These are phyloP conservation scores for Macrostomum lignano DNA, from an alignment of 1,140 invertebrate species.

Conservation along the genomic window DNA sequence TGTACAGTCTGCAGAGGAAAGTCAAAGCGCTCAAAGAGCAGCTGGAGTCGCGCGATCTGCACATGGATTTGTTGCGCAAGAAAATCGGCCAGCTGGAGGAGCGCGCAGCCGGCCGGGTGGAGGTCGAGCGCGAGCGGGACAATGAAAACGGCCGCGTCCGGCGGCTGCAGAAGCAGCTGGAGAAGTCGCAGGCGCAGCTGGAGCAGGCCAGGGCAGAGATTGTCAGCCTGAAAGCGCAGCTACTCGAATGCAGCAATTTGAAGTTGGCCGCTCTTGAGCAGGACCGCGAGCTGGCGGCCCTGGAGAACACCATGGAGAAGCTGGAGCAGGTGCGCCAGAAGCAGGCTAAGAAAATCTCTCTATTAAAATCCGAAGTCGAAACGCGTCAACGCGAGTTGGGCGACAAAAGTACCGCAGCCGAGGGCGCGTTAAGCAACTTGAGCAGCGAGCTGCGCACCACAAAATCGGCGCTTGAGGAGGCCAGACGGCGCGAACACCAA, in stretches of 20 bases:
- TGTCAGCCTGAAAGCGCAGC: conserved; percentile 19
- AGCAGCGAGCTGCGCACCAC: conserved; percentile 22
- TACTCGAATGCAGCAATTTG: conserved; percentile 18
- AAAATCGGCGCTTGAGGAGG: conserved; percentile 15
- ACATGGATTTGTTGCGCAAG: conserved; percentile 53
- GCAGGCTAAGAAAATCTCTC: conserved; percentile 19
- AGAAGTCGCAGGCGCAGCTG: too few relatives aligned
- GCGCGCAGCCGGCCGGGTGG: conserved; percentile 12
- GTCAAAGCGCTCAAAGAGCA: conserved; percentile 51
- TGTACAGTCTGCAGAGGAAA: too few relatives aligned
- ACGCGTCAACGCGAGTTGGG: conserved; percentile 9
- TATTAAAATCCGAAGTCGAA: conserved; percentile 14
- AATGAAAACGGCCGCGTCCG: conserved; percentile 9
- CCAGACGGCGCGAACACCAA: conserved; percentile 22
- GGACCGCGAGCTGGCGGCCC: conserved; percentile 16
- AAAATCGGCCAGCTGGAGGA: conserved; percentile 33
- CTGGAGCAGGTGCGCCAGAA: conserved; percentile 19
- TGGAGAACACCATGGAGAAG: conserved; percentile 17
- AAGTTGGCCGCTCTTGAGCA: conserved; percentile 13
- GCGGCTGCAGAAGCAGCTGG: too few relatives aligned
- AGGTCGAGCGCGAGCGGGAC: conserved; percentile 18
- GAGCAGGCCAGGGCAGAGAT: conserved; percentile 15
- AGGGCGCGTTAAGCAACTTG: conserved; percentile 23
- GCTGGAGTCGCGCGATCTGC: conserved; percentile 57
- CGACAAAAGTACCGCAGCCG: conserved; percentile 15